Base-by-base conservation (phyloP, 2,113 vertebrate genomes). In the Oreotragus oreotragus region DNA sequence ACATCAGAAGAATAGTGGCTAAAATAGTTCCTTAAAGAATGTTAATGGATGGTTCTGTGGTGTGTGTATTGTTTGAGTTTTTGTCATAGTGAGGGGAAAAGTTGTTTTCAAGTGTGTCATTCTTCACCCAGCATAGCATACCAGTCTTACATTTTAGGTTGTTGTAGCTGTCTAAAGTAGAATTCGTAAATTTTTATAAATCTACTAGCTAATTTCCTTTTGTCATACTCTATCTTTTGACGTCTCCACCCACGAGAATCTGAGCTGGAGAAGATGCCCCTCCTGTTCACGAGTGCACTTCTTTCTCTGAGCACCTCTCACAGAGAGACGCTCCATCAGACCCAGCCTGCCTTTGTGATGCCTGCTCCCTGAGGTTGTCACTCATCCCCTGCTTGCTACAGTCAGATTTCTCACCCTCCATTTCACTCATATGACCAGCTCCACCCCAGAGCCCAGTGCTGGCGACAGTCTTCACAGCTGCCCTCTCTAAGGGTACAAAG, bases 1-100 rank as follows among this genome's bases (percentile, higher is more conserved):
- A 96, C 97, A 84, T 92, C 86, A 97, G 94, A 95, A 85, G 12
- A 97, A 58, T 28, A 84, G 90, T 79, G 66, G 85, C 95, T 98
- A 19, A 97, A 92, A 90, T 83, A 96, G 91, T 90, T 45, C 60
- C 84, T 85, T 86, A 60, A 80, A 96, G 90, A 91, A 94, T 95
- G 94, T 95, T 97, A 98, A 93, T 95, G 86, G 62, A 73, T 58
- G 36, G n/a, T 79, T 92, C 30, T 79, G 60, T 57, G 33, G 0
- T 2, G 43, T 84, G 51, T 81, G n/a, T 17, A 6, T 87, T 62
- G 55, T 98, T 95, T 96, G 92, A 45, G 49, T 28, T 77, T 77
- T 95, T 88, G 17, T 70, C 28, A 4, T 47, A 30, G 76, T 79
- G 17, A 96, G 39, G 39, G 25, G 83, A 73, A 90, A 91, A 70